These are phyloP conservation scores for Drosophila helvetica DNA, from an alignment of 2,888 invertebrate genomes.

Conservation along the genomic window DNA sequence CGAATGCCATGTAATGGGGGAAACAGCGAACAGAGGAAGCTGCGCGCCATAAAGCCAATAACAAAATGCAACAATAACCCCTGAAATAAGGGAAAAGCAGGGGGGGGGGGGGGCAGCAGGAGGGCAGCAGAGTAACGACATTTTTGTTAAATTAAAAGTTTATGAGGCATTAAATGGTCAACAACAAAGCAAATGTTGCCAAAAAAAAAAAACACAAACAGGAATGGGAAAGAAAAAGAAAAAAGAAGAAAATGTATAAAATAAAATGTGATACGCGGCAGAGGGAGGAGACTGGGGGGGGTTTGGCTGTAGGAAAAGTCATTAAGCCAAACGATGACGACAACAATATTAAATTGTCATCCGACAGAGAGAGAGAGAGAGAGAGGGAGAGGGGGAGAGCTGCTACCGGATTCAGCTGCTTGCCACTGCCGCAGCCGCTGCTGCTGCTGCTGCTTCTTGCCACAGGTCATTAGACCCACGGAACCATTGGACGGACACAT, in stretches of 20 bases:
- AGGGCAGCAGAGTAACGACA: conserved; percentile 53
- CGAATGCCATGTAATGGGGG: conserved; percentile 2
- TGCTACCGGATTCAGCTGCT: conserved; percentile 6
- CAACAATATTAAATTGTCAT: conserved; percentile 59
- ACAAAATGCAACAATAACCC: conserved; percentile 54
- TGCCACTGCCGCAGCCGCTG: background rate
- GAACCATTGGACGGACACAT: conserved; percentile 33
- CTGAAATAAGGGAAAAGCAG: conserved; percentile 35
- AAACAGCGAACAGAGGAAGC: conserved; percentile 23
- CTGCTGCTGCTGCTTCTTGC: conserved; percentile 13
- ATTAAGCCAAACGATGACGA: conserved; percentile 64
- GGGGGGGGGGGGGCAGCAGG: background rate
- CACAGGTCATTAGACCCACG: conserved; percentile 73
- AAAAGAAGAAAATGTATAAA: conserved; percentile 28
- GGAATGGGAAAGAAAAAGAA: background rate
- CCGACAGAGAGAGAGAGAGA: conserved; percentile 7
- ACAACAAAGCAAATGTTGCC: conserved; percentile 72
- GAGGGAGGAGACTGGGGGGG: conserved; percentile 4
- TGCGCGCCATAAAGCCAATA: conserved; percentile 57
- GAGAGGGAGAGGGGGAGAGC: conserved; percentile 10
- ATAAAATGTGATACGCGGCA: conserved; percentile 39
- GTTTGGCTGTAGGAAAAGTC: conserved; percentile 56
- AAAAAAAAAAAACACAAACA: conserved; percentile 55
- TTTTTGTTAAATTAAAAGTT: conserved; percentile 79
- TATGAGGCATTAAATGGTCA: conserved; percentile 78